Conservation (phyloP, 2,113 vertebrate species). For the Petromus typicus region DNA sequence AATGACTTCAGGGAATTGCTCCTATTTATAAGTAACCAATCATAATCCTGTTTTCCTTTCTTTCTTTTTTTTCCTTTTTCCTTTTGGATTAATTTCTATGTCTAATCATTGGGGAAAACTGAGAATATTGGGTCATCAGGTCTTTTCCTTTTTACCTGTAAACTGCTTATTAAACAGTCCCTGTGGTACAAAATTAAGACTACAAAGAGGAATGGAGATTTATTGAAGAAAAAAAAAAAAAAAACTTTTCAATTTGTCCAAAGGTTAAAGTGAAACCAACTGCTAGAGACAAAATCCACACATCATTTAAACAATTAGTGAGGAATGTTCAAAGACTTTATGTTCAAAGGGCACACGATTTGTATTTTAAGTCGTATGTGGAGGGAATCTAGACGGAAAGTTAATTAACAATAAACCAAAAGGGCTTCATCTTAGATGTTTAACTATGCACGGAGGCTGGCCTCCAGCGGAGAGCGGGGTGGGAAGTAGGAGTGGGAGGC, state of each 20-base stretch:
- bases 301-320: conserved; percentile 80
- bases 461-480: conserved; percentile 58
- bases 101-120: conserved; percentile 75
- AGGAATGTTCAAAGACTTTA: conserved; percentile 75
- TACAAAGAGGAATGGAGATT: conserved; percentile 78
- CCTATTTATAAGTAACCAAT: conserved; percentile 71
- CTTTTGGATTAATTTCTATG: conserved; percentile 66
- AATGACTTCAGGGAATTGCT: conserved; percentile 75
- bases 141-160: conserved; percentile 78
- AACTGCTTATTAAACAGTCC: conserved; percentile 74
- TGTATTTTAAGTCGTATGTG: conserved; percentile 77
- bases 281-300: conserved; percentile 76
- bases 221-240: conserved; percentile 38
- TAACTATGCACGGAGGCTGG: conserved; percentile 57
- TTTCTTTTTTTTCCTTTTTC: not conserved
- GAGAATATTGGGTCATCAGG: conserved; percentile 73
- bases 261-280: conserved; percentile 80
- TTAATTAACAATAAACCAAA: conserved; percentile 80
- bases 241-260: conserved; percentile 79
- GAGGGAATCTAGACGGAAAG: conserved; percentile 71
- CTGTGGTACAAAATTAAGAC: conserved; percentile 73
- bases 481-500: not conserved
- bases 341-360: conserved; percentile 79
- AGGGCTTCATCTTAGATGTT: conserved; percentile 65
- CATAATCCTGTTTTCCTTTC: conserved; percentile 67